phyloP scores from a whole-genome alignment of 2,888 invertebrate genomes.

The Leptinotarsa rubiginosa region DNA sequence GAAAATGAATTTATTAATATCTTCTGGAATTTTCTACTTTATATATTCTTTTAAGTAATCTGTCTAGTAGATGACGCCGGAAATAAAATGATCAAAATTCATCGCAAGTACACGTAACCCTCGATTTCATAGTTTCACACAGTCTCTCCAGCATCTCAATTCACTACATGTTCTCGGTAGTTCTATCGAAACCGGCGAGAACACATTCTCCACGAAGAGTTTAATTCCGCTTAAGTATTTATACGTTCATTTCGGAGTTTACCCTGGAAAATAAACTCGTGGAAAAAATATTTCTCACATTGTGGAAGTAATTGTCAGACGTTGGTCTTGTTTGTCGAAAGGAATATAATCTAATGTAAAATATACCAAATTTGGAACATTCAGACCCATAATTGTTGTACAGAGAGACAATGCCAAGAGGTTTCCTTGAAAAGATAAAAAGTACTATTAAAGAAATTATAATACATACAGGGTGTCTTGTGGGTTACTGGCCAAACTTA shows the following conservation, averaged over 20 bases:
- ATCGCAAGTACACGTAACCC: background rate
- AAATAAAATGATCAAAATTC: background rate
- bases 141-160: background rate
- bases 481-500: no score
- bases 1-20: no score
- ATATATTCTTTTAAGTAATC: background rate
- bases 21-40: no score
- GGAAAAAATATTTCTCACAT: background rate
- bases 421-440: no score
- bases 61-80: background rate
- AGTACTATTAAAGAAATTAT: no score
- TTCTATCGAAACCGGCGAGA: background rate
- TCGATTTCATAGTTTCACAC: background rate
- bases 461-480: no score
- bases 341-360: no score
- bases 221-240: constrained; percentile 1
- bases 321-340: background rate
- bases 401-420: no score
- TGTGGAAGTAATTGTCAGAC: background rate
- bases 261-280: background rate
- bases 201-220: no score
- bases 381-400: no score
- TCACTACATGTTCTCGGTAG: background rate
- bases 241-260: background rate
- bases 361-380: no score